These are phyloP conservation scores for Charaxes varanes DNA, from an alignment of 1,140 invertebrate genomes.

Conservation along the genomic window DNA sequence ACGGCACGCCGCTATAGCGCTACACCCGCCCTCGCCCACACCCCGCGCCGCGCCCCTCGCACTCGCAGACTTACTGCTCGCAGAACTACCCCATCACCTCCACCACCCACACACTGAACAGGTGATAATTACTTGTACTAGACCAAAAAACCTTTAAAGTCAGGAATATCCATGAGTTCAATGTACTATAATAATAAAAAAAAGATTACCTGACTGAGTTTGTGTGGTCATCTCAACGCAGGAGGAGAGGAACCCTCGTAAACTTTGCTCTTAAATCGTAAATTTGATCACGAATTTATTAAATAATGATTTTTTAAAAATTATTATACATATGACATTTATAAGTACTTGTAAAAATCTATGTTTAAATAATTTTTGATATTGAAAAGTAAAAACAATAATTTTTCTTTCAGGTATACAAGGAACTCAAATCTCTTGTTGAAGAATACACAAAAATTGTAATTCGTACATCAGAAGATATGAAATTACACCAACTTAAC, in stretches of 20 bases:
- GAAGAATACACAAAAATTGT: slow-evolving; percentile 59
- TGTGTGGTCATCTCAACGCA: no score
- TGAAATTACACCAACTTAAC: slow-evolving; percentile 40
- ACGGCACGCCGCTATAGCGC: slow-evolving; percentile 24
- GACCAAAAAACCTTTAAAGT: no score
- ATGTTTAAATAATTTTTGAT: no score
- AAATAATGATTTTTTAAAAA: no score
- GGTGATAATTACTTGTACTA: slow-evolving; percentile 22
- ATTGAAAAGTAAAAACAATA: no score
- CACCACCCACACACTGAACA: slow-evolving; percentile 24
- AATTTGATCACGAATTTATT: no score
- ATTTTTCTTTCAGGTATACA: slow-evolving; percentile 54
- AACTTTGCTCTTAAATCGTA: no score
- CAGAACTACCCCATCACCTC: slow-evolving; percentile 37
- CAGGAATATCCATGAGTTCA: no score
- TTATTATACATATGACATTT: no score
- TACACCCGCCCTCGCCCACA: slow-evolving; percentile 18
- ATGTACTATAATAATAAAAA: no score
- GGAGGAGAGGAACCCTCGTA: no score
- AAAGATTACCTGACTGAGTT: no score
- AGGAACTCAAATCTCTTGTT: slow-evolving; percentile 52
- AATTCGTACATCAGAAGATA: slow-evolving; percentile 54
- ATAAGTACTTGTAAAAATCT: slow-evolving; percentile 1
- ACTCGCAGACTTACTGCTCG: slow-evolving; percentile 46
- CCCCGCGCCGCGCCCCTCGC: slow-evolving; percentile 40